Percentiles rank a stretch among this genome's conserved stretches.
Evolutionary conservation across 2,888 invertebrate species (phyloP).

Genomic region (Nephrotoma flavescens): DNA sequence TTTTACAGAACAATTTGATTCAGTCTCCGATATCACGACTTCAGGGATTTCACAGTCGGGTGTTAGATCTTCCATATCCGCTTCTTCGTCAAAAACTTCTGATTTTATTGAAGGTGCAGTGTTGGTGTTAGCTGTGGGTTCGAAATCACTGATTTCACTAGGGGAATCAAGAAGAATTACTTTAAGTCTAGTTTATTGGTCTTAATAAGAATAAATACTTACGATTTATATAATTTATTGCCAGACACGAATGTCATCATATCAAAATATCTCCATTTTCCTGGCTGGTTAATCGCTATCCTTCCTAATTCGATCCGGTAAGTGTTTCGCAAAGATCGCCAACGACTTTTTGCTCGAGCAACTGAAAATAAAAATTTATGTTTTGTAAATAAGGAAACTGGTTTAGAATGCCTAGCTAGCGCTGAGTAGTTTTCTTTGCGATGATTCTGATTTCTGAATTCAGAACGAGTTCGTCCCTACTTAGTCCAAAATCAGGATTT

Average conservation of each 20-base stretch:
- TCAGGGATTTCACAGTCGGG: not conserved
- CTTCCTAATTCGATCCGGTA: not conserved
- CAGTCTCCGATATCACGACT: not conserved
- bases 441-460: too few species aligned
- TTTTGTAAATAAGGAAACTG: too few species aligned
- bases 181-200: too few species aligned
- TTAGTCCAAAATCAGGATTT: too few species aligned
- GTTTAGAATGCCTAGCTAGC: too few species aligned
- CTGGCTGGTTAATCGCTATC: not conserved
- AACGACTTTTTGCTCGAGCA: not conserved
- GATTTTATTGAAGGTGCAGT: not conserved
- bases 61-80: not conserved
- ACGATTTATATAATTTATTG: not conserved
- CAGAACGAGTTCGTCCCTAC: too few species aligned
- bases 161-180: too few species aligned
- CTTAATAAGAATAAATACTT: too few species aligned
- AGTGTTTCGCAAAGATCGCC: not conserved
- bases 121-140: too few species aligned
- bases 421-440: too few species aligned
- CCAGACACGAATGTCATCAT: not conserved
- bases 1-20: not conserved
- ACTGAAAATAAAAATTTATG: not conserved
- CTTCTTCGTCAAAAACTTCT: not conserved
- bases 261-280: not conserved
- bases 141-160: too few species aligned